phyloP scores from a whole-genome alignment of 2,113 vertebrate species.

The Hippocampus barbouri region DNA sequence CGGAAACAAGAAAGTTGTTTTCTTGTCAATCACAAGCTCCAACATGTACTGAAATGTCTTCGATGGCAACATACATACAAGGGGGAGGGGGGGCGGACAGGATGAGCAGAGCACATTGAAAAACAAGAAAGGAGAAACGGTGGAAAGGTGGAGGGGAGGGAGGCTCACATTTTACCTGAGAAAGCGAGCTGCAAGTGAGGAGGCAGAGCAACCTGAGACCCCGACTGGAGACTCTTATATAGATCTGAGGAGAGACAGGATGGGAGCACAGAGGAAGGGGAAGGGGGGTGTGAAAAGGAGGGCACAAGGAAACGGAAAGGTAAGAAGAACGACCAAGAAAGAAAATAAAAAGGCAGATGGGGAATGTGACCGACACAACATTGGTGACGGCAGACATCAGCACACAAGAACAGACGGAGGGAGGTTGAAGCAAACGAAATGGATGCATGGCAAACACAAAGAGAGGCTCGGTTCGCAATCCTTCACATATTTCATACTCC shows the following conservation, averaged over 20 bases:
- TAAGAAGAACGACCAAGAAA: not conserved
- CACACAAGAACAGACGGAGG: constrained; percentile 1
- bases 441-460: constrained; percentile 49
- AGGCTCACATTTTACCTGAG: constrained; percentile 82
- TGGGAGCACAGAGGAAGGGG: constrained; percentile 16
- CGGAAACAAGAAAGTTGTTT: not conserved
- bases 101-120: constrained; percentile 40
- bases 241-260: constrained; percentile 85
- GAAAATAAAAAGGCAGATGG: not conserved
- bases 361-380: constrained; percentile 1
- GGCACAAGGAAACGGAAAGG: not conserved
- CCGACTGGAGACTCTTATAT: constrained; percentile 97
- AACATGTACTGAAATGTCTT: not conserved
- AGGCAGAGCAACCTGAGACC: constrained; percentile 89
- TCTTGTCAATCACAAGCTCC: not conserved
- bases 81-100: constrained; percentile 15
- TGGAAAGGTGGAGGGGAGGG: constrained; percentile 23
- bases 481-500: not conserved
- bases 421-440: constrained; percentile 50
- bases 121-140: constrained; percentile 22
- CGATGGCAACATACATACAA: constrained; percentile 1
- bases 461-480: constrained; percentile 18
- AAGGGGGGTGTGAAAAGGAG: not conserved
- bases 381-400: not conserved
- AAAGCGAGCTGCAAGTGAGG: constrained; percentile 94